Conservation (phyloP, 2,888 invertebrate genomes). For the Eumacrocentrus americanus region DNA sequence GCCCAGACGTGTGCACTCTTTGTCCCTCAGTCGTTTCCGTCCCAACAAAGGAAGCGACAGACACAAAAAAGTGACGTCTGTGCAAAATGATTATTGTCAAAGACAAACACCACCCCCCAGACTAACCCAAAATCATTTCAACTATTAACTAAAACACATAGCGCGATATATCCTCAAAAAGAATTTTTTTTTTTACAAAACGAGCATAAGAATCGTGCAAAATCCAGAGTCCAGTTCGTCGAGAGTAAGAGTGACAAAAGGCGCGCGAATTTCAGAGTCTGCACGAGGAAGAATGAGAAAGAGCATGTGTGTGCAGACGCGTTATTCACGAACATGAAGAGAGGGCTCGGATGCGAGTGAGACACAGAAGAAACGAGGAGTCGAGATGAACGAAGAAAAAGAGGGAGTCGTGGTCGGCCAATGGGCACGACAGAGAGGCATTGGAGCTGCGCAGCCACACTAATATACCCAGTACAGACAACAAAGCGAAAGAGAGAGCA, state of each 20-base stretch:
- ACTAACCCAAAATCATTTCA: too few relatives aligned
- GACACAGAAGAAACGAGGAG: background rate
- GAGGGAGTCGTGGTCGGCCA: too few relatives aligned
- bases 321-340: slow-evolving; percentile 12
- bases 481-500: slow-evolving; percentile 18
- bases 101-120: background rate
- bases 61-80: slow-evolving; percentile 22
- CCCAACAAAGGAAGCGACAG: slow-evolving; percentile 27
- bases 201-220: background rate
- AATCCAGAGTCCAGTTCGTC: slow-evolving; percentile 11
- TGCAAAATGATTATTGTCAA: background rate
- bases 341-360: slow-evolving; percentile 2
- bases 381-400: background rate
- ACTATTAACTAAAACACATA: too few relatives aligned
- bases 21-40: slow-evolving; percentile 22
- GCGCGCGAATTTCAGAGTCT: slow-evolving; percentile 3
- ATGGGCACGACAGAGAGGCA: background rate
- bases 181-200: too few relatives aligned
- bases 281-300: slow-evolving; percentile 6
- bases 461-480: slow-evolving; percentile 13
- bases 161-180: too few relatives aligned
- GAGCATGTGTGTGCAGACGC: background rate
- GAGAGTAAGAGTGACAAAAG: slow-evolving; percentile 14
- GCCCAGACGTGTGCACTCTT: slow-evolving; percentile 21
- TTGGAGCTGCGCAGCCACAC: background rate